These are phyloP conservation scores for Nomada hirtipes DNA, from an alignment of 2,888 invertebrate species.

Conservation along the genomic window DNA sequence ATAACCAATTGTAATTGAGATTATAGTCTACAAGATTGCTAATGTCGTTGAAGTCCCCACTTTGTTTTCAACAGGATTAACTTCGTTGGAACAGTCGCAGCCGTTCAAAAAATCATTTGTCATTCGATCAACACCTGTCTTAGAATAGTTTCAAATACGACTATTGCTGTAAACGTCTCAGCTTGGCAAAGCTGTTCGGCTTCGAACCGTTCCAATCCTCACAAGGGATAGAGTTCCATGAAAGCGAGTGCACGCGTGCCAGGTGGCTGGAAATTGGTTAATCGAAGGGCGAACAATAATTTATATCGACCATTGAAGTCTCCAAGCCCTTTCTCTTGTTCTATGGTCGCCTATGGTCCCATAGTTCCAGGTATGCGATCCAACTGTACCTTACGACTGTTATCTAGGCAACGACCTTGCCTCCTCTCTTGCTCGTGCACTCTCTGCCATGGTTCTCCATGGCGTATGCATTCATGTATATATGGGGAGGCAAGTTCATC, in stretches of 20 bases:
- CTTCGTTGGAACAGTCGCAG: conserved; percentile 19
- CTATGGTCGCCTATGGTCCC: conserved; percentile 34
- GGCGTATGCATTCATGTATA: background rate
- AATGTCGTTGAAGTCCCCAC: too few relatives aligned
- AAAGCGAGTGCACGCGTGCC: background rate
- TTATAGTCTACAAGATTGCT: too few relatives aligned
- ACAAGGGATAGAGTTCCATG: background rate
- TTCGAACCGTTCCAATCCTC: too few relatives aligned
- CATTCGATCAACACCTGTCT: conserved; percentile 52
- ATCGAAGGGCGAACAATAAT: conserved; percentile 9
- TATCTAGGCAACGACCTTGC: conserved; percentile 82
- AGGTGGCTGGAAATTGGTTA: background rate
- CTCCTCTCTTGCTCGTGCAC: conserved; percentile 62
- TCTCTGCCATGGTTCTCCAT: conserved; percentile 15
- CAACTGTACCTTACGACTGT: conserved; percentile 81
- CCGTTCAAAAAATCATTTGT: conserved; percentile 36
- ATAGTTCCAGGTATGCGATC: conserved; percentile 70
- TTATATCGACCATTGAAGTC: conserved; percentile 2
- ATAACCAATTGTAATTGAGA: too few relatives aligned
- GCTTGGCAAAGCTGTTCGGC: too few relatives aligned
- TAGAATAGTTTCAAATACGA: background rate
- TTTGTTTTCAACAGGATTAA: background rate
- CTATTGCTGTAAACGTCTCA: too few relatives aligned
- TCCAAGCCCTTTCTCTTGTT: conserved; percentile 39
- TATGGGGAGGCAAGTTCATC: conserved; percentile 67